These are phyloP conservation scores for Leptodactylus fallax DNA, from an alignment of 2,797 vertebrate species.

Conservation along the genomic window DNA sequence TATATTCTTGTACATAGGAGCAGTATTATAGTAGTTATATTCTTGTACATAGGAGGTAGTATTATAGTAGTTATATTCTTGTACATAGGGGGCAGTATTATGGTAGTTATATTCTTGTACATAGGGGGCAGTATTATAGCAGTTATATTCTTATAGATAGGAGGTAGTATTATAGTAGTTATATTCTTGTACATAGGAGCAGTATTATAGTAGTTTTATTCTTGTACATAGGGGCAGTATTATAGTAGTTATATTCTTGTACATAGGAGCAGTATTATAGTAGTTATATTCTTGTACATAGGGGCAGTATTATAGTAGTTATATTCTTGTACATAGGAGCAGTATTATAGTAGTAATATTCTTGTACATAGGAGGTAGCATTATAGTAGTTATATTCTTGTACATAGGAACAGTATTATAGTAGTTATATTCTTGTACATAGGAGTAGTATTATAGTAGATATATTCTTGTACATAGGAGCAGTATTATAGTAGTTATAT, in stretches of 20 bases:
- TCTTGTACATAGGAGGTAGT: background rate
- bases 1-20: no score
- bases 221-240: no score
- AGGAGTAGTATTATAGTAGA: background rate
- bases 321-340: background rate
- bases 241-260: background rate
- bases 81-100: background rate
- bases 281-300: slow-evolving; percentile 8
- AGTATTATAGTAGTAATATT: slow-evolving; percentile 6
- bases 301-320: background rate
- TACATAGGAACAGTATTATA: background rate
- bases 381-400: slow-evolving; percentile 12
- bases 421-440: slow-evolving; percentile 7
- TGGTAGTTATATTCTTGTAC: slow-evolving; percentile 2
- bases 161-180: slow-evolving; percentile 2
- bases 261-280: background rate
- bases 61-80: background rate
- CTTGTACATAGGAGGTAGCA: background rate
- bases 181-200: background rate
- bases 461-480: background rate
- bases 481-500: background rate
- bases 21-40: slow-evolving; percentile 1
- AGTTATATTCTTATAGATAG: background rate
- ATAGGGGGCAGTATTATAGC: background rate
- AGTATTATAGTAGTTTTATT: background rate